These are phyloP conservation scores for Dicrurus megarhynchus DNA, from an alignment of 2,113 vertebrate species.

Conservation along the genomic window DNA sequence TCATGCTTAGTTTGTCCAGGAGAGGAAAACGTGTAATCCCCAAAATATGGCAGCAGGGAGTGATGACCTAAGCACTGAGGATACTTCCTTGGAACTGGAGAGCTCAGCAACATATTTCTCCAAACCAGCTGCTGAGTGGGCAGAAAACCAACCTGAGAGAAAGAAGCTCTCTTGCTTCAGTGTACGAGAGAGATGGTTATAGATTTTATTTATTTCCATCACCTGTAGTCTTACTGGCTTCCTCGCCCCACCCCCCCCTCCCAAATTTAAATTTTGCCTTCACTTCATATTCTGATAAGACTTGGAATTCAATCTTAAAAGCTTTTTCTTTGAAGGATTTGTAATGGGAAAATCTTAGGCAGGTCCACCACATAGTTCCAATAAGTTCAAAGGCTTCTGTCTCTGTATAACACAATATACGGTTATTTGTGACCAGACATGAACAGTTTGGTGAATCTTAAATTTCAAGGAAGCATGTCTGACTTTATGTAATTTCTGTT, in stretches of 20 bases:
- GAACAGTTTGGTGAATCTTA: background rate
- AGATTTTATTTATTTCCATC: background rate
- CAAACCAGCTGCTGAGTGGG: background rate
- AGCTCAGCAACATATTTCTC: background rate
- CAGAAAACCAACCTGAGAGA: background rate
- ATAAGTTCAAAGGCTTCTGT: background rate
- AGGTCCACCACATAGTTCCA: background rate
- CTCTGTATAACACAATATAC: background rate
- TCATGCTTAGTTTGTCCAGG: background rate
- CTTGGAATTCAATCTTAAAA: background rate
- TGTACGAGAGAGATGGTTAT: background rate
- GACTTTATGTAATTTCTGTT: background rate
- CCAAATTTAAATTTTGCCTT: background rate
- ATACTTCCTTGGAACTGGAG: background rate
- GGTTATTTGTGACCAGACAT: background rate
- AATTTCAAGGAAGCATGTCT: background rate
- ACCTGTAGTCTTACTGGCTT: background rate
- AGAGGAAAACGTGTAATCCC: background rate
- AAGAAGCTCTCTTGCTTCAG: background rate
- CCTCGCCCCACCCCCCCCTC: fast-evolving
- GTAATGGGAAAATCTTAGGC: background rate
- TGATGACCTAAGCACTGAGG: background rate
- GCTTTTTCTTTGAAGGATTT: background rate
- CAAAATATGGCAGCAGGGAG: background rate
- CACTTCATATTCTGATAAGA: background rate